Evolutionary conservation across 2,113 vertebrate species (phyloP), one percentile per base, ranked within the genome.

Genomic region (Nesoenas mayeri): DNA sequence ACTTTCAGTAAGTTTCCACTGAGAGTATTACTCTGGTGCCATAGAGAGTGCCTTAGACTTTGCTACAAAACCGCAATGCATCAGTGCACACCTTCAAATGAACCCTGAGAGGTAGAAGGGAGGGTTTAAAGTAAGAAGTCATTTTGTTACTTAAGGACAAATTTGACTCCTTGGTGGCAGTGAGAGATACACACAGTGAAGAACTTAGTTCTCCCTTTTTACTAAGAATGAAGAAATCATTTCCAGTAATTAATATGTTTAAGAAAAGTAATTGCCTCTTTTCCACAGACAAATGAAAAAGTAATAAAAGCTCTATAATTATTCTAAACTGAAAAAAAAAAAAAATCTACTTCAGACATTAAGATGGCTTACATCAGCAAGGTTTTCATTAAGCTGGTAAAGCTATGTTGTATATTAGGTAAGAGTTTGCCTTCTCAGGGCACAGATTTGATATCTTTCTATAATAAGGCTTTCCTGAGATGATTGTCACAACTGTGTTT

Each of bases 31-130:
- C 48, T 93, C 73, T 75, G 40, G 62, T 91, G 91, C 79, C 5
- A 5, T 1, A 2, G 34, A 87, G 28, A 92, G 48, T 72, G 60
- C 73, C 84, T 85, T 60, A 60, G 50, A 93, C 22, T 94, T 95
- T 89, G 31, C 73, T 91, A 93, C 57, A 85, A 72, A 89, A 93
- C 73, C 89, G 84, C 65, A 92, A 79, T 89, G 86, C 65, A 95
- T 89, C 84, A 87, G 42, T 83, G 84, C 77, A 95, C 48, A 91
- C 66, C 74, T 94, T 91, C 78, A 89, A 85, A 96, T 79, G 81
- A 91, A 91, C 73, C 28, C 57, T 87, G 80, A 79, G 62, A 91
- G 31, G 42, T 21, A 78, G 61, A 91, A 84, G 4, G 12, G 17
- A 88, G 88, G 77, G 31, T 54, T 91, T 81, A 15, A 87, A 72